These are phyloP conservation scores for Cyclophora albipunctata DNA, from an alignment of 2,888 invertebrate genomes.

Conservation along the genomic window DNA sequence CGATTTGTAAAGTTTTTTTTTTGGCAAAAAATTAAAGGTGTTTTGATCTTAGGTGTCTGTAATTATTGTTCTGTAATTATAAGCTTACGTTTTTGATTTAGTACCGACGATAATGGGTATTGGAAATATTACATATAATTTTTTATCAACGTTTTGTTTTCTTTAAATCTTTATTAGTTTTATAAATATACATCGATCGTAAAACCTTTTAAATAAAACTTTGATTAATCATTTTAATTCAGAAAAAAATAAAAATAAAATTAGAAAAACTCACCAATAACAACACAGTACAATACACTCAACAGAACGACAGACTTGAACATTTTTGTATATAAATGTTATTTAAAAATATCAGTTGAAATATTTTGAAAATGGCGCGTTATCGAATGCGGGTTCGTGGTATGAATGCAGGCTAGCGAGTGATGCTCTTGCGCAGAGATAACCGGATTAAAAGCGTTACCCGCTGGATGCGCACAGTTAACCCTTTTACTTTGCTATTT, in stretches of 20 bases:
- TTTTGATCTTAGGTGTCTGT: too few relatives aligned
- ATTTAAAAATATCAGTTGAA: conserved; percentile 9
- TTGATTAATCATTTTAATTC: too few relatives aligned
- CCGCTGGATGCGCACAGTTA: conserved; percentile 35
- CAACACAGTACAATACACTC: conserved; percentile 53
- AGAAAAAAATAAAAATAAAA: neutral
- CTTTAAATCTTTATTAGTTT: too few relatives aligned
- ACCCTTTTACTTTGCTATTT: conserved; percentile 16
- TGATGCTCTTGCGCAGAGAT: conserved; percentile 51
- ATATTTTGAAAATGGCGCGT: conserved; percentile 27
- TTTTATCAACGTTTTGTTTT: too few relatives aligned
- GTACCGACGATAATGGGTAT: too few relatives aligned
- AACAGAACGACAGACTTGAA: conserved; percentile 52
- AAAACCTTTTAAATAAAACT: too few relatives aligned
- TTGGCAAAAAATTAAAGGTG: neutral
- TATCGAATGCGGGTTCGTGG: conserved; percentile 26
- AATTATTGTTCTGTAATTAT: neutral
- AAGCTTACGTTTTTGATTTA: too few relatives aligned
- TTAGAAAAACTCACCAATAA: conserved; percentile 49
- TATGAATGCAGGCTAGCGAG: conserved; percentile 46
- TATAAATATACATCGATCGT: too few relatives aligned
- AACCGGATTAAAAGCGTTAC: conserved; percentile 58
- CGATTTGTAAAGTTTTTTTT: conserved; percentile 11
- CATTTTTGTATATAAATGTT: conserved; percentile 33
- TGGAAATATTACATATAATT: too few relatives aligned